Conservation (phyloP, 2,888 invertebrate genomes). For the Corbicula japonica region DNA sequence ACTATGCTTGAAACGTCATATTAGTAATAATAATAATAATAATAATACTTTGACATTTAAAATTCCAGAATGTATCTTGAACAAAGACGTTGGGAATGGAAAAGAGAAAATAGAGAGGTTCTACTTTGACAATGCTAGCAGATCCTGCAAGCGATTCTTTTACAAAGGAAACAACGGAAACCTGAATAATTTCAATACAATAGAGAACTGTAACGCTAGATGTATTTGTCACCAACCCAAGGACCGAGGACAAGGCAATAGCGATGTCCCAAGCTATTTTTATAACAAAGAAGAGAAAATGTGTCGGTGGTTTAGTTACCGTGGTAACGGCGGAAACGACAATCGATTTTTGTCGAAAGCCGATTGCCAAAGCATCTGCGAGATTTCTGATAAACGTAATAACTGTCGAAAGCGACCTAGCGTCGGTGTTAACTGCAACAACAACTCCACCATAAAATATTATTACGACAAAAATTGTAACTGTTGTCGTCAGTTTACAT, state of each 20-base stretch:
- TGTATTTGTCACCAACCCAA: constrained; percentile 18
- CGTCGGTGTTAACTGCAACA: not conserved
- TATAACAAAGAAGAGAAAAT: not conserved
- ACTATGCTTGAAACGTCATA: too few relatives aligned
- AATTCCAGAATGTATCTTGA: constrained; percentile 27
- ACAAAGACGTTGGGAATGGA: not conserved
- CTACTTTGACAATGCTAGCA: not conserved
- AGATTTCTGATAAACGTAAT: not conserved
- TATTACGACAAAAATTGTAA: constrained; percentile 33
- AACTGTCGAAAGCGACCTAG: constrained; percentile 1
- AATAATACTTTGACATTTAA: too few relatives aligned
- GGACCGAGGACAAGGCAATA: not conserved
- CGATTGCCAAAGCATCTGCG: constrained; percentile 6
- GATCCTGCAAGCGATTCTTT: constrained; percentile 5
- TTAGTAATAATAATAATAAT: too few relatives aligned
- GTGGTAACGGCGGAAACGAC: constrained; percentile 20
- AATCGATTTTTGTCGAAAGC: not conserved
- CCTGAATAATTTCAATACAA: constrained; percentile 26
- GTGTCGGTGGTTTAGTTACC: constrained; percentile 1
- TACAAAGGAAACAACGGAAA: constrained; percentile 37
- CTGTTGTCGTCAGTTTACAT: constrained; percentile 23
- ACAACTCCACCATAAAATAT: constrained; percentile 11
- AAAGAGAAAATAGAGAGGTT: not conserved
- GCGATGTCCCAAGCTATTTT: not conserved
- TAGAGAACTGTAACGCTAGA: constrained; percentile 15